A percentile compares a stretch with the other conserved stretches of the same genome.
Evolutionary conservation across 2,888 invertebrate genomes (phyloP).

Genomic region (Hedychridium roseum): DNA sequence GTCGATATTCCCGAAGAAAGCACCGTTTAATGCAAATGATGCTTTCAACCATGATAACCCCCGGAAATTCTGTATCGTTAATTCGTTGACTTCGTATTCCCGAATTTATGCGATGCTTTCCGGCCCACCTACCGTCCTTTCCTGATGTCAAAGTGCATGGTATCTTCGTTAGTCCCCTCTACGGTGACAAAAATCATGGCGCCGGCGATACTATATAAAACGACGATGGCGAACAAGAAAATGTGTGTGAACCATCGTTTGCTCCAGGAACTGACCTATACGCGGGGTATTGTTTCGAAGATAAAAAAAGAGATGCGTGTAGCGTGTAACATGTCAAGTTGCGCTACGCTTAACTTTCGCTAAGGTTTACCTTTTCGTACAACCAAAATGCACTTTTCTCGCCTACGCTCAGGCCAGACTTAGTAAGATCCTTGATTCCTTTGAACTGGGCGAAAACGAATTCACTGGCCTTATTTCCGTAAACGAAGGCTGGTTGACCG

Average conservation of each 20-base stretch:
- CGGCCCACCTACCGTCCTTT: constrained; percentile 48
- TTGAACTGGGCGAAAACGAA: constrained; percentile 84
- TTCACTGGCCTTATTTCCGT: constrained; percentile 75
- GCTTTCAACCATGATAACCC: too few relatives aligned
- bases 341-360: neutral
- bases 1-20: constrained; percentile 1
- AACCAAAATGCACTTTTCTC: constrained; percentile 84
- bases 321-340: neutral
- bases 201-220: constrained; percentile 82
- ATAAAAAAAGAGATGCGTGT: neutral
- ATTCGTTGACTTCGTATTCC: neutral
- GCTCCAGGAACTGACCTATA: constrained; percentile 72
- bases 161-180: constrained; percentile 71
- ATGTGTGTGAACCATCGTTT: constrained; percentile 90
- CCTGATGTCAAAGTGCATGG: constrained; percentile 47
- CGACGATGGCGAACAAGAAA: constrained; percentile 80
- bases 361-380: constrained; percentile 72
- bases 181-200: constrained; percentile 81
- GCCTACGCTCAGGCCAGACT: constrained; percentile 82
- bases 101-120: neutral
- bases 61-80: neutral
- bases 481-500: constrained; percentile 58
- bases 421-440: constrained; percentile 81
- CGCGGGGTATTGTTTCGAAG: constrained; percentile 4
- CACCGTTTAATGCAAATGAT: neutral